Conservation (phyloP, 2,888 invertebrate species). For the Tigriopus californicus region DNA sequence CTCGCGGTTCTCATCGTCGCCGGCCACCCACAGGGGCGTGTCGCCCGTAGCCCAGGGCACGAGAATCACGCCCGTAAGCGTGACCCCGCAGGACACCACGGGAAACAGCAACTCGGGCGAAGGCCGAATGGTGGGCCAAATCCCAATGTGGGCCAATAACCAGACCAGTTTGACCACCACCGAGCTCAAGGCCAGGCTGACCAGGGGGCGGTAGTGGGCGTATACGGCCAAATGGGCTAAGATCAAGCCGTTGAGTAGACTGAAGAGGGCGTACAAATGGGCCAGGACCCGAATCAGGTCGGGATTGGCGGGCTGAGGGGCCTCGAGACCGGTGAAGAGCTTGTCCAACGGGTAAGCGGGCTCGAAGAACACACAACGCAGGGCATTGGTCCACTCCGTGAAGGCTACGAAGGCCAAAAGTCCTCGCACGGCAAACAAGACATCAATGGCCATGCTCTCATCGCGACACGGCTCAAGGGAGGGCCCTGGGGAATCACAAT, state of each 20-base stretch:
- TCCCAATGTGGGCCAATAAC: neutral
- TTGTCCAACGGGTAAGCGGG: neutral
- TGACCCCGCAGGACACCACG: neutral
- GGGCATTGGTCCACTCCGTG: conserved; percentile 9
- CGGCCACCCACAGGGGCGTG: neutral
- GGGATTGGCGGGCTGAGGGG: too few species aligned
- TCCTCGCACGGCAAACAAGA: conserved; percentile 12
- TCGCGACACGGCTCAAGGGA: too few species aligned
- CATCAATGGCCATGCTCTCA: neutral
- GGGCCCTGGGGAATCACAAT: too few species aligned
- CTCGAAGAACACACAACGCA: neutral
- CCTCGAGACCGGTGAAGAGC: neutral
- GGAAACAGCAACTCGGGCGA: conserved; percentile 2
- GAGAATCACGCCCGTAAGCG: neutral
- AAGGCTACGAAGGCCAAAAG: conserved; percentile 12
- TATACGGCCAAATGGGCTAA: neutral
- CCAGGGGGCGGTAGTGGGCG: conserved; percentile 6
- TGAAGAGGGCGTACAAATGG: conserved; percentile 1
- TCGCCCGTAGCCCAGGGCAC: neutral
- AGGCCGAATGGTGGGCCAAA: neutral
- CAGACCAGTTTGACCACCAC: conserved; percentile 1
- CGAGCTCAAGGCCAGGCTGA: neutral
- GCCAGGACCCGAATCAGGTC: neutral
- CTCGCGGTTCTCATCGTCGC: neutral
- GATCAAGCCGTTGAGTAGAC: neutral